Evolutionary conservation across 2,797 vertebrate genomes (phyloP), one percentile per base, ranked within the genome.

Genomic region (Chaetophractus vellerosus): DNA sequence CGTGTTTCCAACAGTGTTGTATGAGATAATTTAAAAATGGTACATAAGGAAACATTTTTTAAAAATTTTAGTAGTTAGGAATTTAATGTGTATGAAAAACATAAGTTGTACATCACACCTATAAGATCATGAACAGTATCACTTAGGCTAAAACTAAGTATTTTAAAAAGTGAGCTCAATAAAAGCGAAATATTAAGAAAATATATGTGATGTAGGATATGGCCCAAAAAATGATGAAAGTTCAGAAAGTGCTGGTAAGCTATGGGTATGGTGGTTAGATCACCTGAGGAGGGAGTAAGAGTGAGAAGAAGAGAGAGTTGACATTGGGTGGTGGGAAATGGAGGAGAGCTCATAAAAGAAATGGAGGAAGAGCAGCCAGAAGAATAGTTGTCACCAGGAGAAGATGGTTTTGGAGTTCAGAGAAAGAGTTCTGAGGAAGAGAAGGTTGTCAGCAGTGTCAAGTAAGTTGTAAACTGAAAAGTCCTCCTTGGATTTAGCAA

Each of bases 331-430:
- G 84, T 33, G 3, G 95, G 95, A 72, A 89, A 61, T 79, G 95
- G 91, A 90, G 71, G 88, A 41, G 89, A 93, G 66, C 89, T 93
- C 94, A 10, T 87, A 96, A 72, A 72, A 96, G 89, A 95, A 52
- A 69, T 96, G 91, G 91, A 96, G 94, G 91, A 96, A 95, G 86
- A 90, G 89, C 96, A 97, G 93, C 93, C 94, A 93, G 91, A 90
- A 68, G 83, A 84, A 89, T 92, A 96, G 96, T 94, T 93, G 92
- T 55, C 85, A 95, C 84, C 93, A 88, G 97, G 96, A 96, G 96
- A 93, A 96, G 96, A 93, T 94, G 95, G 79, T 95, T 96, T 52
- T 95, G 96, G 91, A 95, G 48, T 81, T 87, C 94, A 74, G 2
- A 21, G 18, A 94, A 91, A 96, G 96, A 78, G 93, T 78, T 93